Percentiles rank a stretch among this genome's conserved stretches.
Conservation (phyloP, 2,888 invertebrate genomes). For the Xestia c-nigrum region DNA sequence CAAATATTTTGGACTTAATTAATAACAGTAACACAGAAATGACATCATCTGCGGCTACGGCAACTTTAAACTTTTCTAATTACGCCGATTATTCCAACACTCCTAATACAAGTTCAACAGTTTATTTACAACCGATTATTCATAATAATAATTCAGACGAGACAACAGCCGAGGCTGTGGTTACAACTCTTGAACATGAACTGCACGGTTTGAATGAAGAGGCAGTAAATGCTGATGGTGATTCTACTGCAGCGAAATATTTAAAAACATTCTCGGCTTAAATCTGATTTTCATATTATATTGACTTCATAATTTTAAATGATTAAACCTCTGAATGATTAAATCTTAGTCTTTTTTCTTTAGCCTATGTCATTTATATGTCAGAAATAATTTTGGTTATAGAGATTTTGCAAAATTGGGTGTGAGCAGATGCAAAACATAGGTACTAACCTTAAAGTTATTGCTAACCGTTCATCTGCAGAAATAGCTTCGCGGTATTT, state of each 20-base stretch:
- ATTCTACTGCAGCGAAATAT: conserved; percentile 35
- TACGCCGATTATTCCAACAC: conserved; percentile 34
- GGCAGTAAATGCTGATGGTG: conserved; percentile 19
- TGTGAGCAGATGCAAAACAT: conserved; percentile 13
- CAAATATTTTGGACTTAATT: conserved; percentile 32
- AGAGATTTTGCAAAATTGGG: conserved; percentile 22
- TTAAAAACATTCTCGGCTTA: conserved; percentile 26
- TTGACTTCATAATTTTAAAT: conserved; percentile 3
- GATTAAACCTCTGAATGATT: conserved; percentile 28
- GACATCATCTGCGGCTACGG: conserved; percentile 31
- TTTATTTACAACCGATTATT: conserved; percentile 19
- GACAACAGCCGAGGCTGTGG: conserved; percentile 18
- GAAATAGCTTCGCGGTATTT: conserved; percentile 46
- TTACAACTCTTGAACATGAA: conserved; percentile 30
- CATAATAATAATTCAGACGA: conserved; percentile 19
- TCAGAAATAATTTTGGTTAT: conserved; percentile 2
- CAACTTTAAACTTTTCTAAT: conserved; percentile 36
- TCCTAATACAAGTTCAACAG: conserved; percentile 13
- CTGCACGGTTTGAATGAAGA: conserved; percentile 31
- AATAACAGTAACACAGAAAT: conserved; percentile 34
- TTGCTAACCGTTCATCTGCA: conserved; percentile 47
- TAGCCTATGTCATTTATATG: neutral
- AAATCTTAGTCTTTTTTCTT: neutral
- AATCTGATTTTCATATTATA: conserved; percentile 23
- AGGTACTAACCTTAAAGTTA: conserved; percentile 33